Conservation (phyloP, 1,140 invertebrate genomes). For the Drosophila malerkotliana region DNA sequence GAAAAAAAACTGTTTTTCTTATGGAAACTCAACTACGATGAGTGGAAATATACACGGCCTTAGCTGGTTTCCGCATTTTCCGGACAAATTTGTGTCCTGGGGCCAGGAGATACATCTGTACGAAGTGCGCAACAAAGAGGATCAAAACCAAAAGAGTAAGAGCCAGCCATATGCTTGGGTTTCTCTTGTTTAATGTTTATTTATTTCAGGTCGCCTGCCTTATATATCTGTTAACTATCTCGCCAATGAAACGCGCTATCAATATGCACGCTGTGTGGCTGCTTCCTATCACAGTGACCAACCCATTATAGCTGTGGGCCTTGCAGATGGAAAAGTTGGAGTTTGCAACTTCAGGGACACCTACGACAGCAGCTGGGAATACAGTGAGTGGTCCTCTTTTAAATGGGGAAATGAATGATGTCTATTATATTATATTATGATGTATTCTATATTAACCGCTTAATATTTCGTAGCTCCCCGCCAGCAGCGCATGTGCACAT, state of each 20-base stretch:
- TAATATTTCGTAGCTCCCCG: constrained; percentile 87
- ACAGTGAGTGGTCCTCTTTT: constrained; percentile 49
- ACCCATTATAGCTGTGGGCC: constrained; percentile 92
- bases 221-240: constrained; percentile 72
- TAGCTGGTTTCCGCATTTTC: constrained; percentile 91
- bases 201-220: constrained; percentile 61
- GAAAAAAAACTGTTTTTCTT: constrained; percentile 19
- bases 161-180: neutral
- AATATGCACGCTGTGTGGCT: constrained; percentile 79
- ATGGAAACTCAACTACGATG: constrained; percentile 57
- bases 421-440: too few species aligned
- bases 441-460: too few species aligned
- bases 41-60: constrained; percentile 87
- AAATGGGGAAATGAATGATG: too few species aligned
- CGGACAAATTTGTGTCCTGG: constrained; percentile 93
- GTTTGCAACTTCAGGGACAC: constrained; percentile 91
- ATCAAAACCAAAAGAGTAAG: constrained; percentile 52
- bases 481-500: constrained; percentile 92
- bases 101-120: constrained; percentile 93
- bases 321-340: constrained; percentile 93
- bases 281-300: constrained; percentile 85
- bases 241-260: constrained; percentile 76
- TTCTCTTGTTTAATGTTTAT: neutral
- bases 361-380: constrained; percentile 80
- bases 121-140: constrained; percentile 86